Conservation (phyloP, 1,140 invertebrate genomes). For the Yoshiicerus persimilis region DNA sequence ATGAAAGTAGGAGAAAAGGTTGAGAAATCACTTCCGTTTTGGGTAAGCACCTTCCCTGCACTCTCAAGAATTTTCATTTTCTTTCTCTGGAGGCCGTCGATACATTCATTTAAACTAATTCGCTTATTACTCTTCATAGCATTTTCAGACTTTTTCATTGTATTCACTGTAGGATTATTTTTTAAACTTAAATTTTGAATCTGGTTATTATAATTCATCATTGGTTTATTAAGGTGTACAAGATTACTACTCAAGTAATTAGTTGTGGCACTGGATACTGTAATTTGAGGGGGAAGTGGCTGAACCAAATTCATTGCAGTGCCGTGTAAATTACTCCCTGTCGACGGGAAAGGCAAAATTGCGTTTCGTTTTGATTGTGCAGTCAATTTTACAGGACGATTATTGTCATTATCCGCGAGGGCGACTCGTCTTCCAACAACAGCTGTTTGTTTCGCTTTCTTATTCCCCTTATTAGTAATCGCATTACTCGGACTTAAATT, state of each 20-base stretch:
- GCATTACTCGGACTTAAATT: background rate
- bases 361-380: background rate
- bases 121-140: conserved; percentile 25
- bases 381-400: background rate
- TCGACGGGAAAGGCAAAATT: background rate
- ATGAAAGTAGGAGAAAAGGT: background rate
- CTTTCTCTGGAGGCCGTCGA: conserved; percentile 45
- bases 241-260: background rate
- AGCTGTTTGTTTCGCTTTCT: background rate
- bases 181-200: conserved; percentile 3
- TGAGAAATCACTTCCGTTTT: background rate
- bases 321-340: background rate
- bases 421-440: background rate
- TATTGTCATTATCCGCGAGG: conserved; percentile 36
- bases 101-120: conserved; percentile 43
- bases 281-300: conserved; percentile 21
- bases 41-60: background rate
- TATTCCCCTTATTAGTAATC: background rate
- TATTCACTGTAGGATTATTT: background rate
- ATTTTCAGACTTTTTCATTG: conserved; percentile 28
- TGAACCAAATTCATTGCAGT: conserved; percentile 26
- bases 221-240: background rate
- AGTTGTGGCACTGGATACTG: background rate
- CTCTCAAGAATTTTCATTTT: conserved; percentile 37
- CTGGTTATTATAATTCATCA: background rate